Evolutionary conservation across 1,140 invertebrate genomes (phyloP).

Genomic region (Microplitis mediator): DNA sequence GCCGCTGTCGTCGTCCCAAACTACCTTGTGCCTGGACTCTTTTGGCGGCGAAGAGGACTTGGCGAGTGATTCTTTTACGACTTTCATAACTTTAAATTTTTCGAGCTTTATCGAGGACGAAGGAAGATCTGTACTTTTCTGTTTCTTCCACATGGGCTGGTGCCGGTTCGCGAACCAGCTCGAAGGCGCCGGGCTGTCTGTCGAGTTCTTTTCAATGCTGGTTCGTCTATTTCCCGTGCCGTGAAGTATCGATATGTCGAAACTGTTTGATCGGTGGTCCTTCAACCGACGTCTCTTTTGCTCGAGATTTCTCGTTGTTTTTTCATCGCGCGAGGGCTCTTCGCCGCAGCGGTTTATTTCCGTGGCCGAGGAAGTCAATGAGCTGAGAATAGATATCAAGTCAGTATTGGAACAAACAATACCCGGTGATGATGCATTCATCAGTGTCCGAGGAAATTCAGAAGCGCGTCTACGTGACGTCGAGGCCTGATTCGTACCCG

Average conservation of each 20-base stretch:
- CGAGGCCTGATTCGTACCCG: background rate
- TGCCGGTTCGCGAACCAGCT: slow-evolving; percentile 78
- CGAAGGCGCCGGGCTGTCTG: slow-evolving; percentile 55
- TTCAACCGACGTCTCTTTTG: slow-evolving; percentile 65
- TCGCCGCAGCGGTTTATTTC: slow-evolving; percentile 70
- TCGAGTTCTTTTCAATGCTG: slow-evolving; percentile 24
- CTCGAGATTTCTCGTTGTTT: slow-evolving; percentile 49
- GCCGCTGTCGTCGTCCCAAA: slow-evolving; percentile 75
- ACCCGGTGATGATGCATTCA: slow-evolving; percentile 53
- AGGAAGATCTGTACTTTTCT: slow-evolving; percentile 55
- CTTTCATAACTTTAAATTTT: slow-evolving; percentile 52
- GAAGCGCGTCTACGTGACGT: slow-evolving; percentile 64
- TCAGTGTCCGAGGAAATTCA: slow-evolving; percentile 65
- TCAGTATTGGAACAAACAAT: slow-evolving; percentile 82
- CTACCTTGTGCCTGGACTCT: slow-evolving; percentile 60
- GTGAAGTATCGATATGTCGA: slow-evolving; percentile 76
- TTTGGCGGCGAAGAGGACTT: slow-evolving; percentile 56
- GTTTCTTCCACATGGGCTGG: slow-evolving; percentile 73
- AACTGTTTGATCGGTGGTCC: slow-evolving; percentile 77
- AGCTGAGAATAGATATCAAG: slow-evolving; percentile 77
- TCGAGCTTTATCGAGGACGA: slow-evolving; percentile 49
- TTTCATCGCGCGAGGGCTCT: slow-evolving; percentile 42
- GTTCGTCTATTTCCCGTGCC: slow-evolving; percentile 60
- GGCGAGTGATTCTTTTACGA: slow-evolving; percentile 62
- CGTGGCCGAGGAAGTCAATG: slow-evolving; percentile 77